Percentiles rank a stretch among this genome's conserved stretches.
Evolutionary conservation across 2,888 invertebrate species (phyloP).

Genomic region (Cheiracanthium punctorium): DNA sequence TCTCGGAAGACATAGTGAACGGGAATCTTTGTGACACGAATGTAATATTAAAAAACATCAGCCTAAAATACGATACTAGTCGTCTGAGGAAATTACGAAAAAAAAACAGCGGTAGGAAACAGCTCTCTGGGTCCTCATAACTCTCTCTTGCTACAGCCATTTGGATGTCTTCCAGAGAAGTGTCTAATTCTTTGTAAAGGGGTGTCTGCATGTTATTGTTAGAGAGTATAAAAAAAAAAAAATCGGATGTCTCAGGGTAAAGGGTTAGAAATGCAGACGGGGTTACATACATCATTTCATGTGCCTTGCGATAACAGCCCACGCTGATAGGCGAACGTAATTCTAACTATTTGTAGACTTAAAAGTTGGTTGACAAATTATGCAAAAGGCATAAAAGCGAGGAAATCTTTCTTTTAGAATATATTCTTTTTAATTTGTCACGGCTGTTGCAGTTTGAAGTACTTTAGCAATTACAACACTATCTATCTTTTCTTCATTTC

Average conservation of each 20-base stretch:
- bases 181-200: background rate
- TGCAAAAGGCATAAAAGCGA: no score
- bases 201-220: background rate
- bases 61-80: background rate
- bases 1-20: background rate
- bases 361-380: no score
- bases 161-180: constrained; percentile 17
- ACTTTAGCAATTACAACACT: no score
- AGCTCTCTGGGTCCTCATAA: constrained; percentile 24
- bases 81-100: background rate
- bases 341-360: no score
- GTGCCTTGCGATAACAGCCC: no score
- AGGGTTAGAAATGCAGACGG: background rate
- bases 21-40: background rate
- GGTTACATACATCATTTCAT: no score
- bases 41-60: background rate
- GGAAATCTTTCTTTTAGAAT: no score
- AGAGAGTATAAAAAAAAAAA: background rate
- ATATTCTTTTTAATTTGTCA: no score
- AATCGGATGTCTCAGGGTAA: background rate
- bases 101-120: background rate
- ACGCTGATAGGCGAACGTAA: no score
- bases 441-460: no score
- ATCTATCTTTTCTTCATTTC: no score
- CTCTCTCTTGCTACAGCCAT: constrained; percentile 9